Base-by-base conservation (phyloP, 2,113 vertebrate species). In the Fregetta grallaria region DNA sequence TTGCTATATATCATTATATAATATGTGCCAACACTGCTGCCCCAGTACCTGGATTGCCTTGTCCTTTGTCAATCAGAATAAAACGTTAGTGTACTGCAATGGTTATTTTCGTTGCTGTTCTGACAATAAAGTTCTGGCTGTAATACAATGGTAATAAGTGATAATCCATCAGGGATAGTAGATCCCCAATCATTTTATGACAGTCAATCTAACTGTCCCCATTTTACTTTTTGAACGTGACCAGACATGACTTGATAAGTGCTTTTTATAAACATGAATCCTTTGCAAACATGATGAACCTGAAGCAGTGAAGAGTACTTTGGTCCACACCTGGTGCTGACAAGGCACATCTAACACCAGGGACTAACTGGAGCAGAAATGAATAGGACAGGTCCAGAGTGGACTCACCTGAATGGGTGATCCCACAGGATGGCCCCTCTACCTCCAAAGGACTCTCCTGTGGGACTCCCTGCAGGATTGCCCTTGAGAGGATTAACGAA, bases 1-100 rank as follows among this genome's bases (percentile, higher is more conserved):
- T 38, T 91, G 71, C 53, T 95, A 94, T 89, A 42, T 55, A 91
- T 93, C 81, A 77, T 93, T 72, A 82, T n/a, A 91, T 47, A 94
- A 90, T 29, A 73, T 0, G 2, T 66, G 53, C 45, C 81, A 91
- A 66, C 72, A 32, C 58, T 70, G 71, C 85, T 93, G 81, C n/a
- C 90, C 73, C 74, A 70, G 70, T 13, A 55, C 2, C 15, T 55
- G 22, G 30, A 79, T 90, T 86, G 49, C 66, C 62, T 88, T 9
- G 3, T 50, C 66, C 74, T 92, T 92, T 93, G 77, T 92, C 74
- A 73, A 73, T 83, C 71, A 88, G 66, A 86, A 70, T 70, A 89
- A 91, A 94, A 29, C 70, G 82, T 75, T 87, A 91, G 36, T 17
- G 49, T 21, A 52, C 21, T 4, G 21, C 44, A 79, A 92, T 78